These are phyloP conservation scores for Drosophila kanekoi DNA, from an alignment of 2,888 invertebrate species.

Conservation along the genomic window DNA sequence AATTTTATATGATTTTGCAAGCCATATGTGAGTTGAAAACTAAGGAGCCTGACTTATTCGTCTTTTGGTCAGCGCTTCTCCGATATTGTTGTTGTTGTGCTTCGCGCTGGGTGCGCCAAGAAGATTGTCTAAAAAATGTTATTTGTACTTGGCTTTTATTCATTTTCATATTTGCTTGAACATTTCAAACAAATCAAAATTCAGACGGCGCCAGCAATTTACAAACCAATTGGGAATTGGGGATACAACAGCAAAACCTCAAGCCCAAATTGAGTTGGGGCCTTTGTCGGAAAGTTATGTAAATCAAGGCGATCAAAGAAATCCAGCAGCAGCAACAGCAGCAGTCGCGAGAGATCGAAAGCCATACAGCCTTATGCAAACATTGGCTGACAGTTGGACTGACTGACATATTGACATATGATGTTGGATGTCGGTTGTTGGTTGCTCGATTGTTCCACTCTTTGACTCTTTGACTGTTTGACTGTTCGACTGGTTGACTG, in stretches of 20 bases:
- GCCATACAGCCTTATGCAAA: conserved; percentile 67
- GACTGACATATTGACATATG: conserved; percentile 77
- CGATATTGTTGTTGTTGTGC: conserved; percentile 34
- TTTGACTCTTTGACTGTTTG: conserved; percentile 23
- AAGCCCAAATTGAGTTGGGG: conserved; percentile 30
- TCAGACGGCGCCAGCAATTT: conserved; percentile 76
- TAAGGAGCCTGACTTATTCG: conserved; percentile 15
- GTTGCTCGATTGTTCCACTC: conserved; percentile 26
- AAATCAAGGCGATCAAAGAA: conserved; percentile 70
- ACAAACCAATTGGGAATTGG: conserved; percentile 50
- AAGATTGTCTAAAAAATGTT: conserved; percentile 18
- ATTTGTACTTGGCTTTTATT: conserved; percentile 47
- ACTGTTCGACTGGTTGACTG: conserved; percentile 11
- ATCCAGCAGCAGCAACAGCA: conserved; percentile 26
- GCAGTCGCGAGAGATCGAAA: conserved; percentile 43
- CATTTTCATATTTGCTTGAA: conserved; percentile 67
- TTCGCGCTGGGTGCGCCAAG: conserved; percentile 40
- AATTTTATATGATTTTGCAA: conserved; percentile 47
- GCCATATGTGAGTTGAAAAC: conserved; percentile 56
- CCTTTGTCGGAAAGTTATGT: conserved; percentile 75
- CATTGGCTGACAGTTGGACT: conserved; percentile 60
- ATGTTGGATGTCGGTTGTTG: conserved; percentile 54
- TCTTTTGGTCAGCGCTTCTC: conserved; percentile 42
- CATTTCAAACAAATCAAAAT: conserved; percentile 69
- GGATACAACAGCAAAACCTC: conserved; percentile 21